These are phyloP conservation scores for Alviniconcha marisindica DNA, from an alignment of 1,140 invertebrate species.

Conservation along the genomic window DNA sequence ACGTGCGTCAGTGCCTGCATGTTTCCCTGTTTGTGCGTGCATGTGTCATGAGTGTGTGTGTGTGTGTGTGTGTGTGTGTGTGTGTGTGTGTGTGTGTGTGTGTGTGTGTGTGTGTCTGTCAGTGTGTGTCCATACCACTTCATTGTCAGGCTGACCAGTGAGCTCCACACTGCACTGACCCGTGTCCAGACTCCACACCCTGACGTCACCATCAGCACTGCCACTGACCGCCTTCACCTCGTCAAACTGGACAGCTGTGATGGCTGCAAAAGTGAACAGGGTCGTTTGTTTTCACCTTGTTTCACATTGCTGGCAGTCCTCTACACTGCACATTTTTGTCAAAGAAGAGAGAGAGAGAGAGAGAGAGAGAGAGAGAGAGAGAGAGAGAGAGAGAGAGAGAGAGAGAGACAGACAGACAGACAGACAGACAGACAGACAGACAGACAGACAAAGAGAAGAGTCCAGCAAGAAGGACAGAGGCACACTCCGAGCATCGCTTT, in stretches of 20 bases:
- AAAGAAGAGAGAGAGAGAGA: not conserved
- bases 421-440: too few species aligned
- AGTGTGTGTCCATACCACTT: conserved; percentile 54
- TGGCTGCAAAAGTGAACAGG: conserved; percentile 58
- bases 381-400: too few species aligned
- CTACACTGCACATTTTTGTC: not conserved
- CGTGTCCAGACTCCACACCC: conserved; percentile 59
- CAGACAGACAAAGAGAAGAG: too few species aligned
- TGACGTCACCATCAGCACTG: conserved; percentile 63
- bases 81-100: not conserved
- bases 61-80: not conserved
- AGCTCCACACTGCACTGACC: conserved; percentile 54
- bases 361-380: not conserved
- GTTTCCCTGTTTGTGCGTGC: not conserved
- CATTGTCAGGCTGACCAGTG: conserved; percentile 58
- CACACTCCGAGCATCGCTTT: too few species aligned
- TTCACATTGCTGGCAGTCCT: not conserved
- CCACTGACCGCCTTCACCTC: conserved; percentile 62
- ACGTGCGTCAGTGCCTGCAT: not conserved
- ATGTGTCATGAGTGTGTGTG: not conserved
- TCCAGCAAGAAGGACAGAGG: too few species aligned
- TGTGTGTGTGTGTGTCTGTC: not conserved
- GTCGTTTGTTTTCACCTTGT: too few species aligned
- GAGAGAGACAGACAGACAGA: too few species aligned
- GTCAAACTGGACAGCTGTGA: conserved; percentile 68